A percentile compares a stretch with the other conserved stretches of the same genome.
These are phyloP conservation scores for Colistium nudipinnis DNA, from an alignment of 2,113 vertebrate genomes.

Conservation along the genomic window DNA sequence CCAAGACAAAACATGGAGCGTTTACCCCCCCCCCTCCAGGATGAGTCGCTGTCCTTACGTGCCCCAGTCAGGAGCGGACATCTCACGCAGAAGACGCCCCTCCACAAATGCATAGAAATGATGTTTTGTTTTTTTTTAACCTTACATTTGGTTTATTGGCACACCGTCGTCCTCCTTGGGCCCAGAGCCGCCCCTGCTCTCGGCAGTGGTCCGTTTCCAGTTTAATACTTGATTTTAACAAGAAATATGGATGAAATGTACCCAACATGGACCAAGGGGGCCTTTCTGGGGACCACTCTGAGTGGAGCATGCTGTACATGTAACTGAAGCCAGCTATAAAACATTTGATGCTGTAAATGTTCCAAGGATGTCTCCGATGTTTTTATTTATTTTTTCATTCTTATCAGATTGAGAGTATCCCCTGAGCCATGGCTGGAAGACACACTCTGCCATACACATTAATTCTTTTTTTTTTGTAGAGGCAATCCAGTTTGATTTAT, in stretches of 20 bases:
- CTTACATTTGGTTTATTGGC: slow-evolving; percentile 23
- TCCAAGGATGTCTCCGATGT: background rate
- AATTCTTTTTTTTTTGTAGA: background rate
- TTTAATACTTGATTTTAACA: slow-evolving; percentile 12
- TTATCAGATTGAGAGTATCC: background rate
- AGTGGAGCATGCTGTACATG: background rate
- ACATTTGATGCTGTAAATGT: background rate
- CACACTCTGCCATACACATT: too few species aligned
- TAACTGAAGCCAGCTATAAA: slow-evolving; percentile 6
- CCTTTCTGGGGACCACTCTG: background rate
- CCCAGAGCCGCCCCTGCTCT: background rate
- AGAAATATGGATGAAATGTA: slow-evolving; percentile 14
- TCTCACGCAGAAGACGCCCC: too few species aligned
- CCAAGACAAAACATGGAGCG: too few species aligned
- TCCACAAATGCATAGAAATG: too few species aligned
- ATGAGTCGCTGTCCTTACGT: too few species aligned
- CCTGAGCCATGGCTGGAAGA: background rate
- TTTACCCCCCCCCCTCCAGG: too few species aligned
- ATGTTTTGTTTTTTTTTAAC: too few species aligned
- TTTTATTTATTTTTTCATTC: too few species aligned
- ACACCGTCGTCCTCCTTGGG: slow-evolving; percentile 5
- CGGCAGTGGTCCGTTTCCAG: background rate
- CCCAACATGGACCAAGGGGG: background rate
- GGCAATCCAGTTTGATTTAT: background rate
- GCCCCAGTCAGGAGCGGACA: too few species aligned